phyloP scores from a whole-genome alignment of 2,113 vertebrate species.

The Cyprinodon tularosa region DNA sequence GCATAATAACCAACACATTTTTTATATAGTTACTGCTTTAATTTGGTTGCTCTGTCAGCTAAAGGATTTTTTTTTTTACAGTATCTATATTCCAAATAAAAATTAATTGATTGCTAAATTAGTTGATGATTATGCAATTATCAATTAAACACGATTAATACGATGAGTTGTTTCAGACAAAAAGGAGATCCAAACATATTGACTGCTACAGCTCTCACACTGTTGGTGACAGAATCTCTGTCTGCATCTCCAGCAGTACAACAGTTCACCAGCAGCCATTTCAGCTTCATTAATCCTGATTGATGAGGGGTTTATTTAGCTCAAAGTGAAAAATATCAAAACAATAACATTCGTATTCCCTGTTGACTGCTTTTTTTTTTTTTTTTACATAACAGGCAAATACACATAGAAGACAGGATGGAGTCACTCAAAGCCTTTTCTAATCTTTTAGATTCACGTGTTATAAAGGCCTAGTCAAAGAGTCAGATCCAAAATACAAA shows the following conservation, averaged over 20 bases:
- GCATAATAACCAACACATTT: too few species aligned
- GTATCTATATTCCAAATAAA: too few species aligned
- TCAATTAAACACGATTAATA: too few species aligned
- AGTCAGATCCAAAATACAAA: background rate
- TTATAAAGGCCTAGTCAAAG: background rate
- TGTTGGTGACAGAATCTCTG: conserved; percentile 22
- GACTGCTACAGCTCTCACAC: conserved; percentile 16
- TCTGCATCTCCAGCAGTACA: conserved; percentile 6
- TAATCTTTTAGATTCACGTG: background rate
- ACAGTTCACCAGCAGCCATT: conserved; percentile 3
- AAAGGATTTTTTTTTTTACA: too few species aligned
- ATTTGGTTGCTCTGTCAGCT: too few species aligned
- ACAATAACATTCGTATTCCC: conserved; percentile 37
- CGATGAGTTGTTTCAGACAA: too few species aligned
- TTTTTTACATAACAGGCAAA: conserved; percentile 14
- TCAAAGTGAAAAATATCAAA: conserved; percentile 28
- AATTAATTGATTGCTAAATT: too few species aligned
- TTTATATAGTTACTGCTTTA: too few species aligned
- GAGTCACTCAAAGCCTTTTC: conserved; percentile 18
- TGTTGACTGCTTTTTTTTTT: conserved; percentile 17
- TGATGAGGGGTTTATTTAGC: conserved; percentile 54
- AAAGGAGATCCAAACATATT: background rate
- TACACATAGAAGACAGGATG: conserved; percentile 6
- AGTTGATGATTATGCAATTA: too few species aligned
- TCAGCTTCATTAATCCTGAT: conserved; percentile 56